Evolutionary conservation across 2,113 vertebrate genomes (phyloP).

Genomic region (Bufo gargarizans): DNA sequence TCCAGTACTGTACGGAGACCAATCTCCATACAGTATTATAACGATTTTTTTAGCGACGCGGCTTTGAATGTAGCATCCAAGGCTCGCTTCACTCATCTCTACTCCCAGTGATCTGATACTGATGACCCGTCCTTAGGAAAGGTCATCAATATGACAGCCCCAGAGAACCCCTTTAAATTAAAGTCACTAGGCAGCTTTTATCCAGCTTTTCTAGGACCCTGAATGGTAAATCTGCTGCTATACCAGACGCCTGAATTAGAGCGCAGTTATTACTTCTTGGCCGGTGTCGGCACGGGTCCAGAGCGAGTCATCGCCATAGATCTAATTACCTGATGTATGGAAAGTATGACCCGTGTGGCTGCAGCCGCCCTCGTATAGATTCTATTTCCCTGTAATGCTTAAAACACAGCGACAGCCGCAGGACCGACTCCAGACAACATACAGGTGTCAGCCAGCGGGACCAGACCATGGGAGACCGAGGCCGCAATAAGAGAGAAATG

Average conservation of each 20-base stretch:
- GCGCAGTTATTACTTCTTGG: not conserved
- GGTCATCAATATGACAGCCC: too few relatives aligned
- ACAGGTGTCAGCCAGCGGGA: not conserved
- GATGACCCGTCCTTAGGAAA: too few relatives aligned
- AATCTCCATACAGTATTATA: too few relatives aligned
- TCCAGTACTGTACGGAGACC: too few relatives aligned
- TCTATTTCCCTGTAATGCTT: not conserved
- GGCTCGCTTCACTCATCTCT: too few relatives aligned
- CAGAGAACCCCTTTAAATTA: too few relatives aligned
- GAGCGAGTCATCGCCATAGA: too few relatives aligned
- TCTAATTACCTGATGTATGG: not conserved
- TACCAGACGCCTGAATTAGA: not conserved
- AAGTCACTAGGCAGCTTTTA: not conserved
- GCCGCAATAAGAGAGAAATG: not conserved
- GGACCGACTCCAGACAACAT: not conserved
- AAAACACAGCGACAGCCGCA: not conserved
- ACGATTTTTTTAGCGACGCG: too few relatives aligned
- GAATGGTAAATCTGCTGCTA: not conserved
- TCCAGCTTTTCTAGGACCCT: not conserved
- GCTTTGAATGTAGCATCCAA: too few relatives aligned
- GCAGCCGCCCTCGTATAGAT: not conserved
- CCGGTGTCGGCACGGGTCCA: too few relatives aligned
- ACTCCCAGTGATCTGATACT: too few relatives aligned
- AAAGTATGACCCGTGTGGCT: not conserved
- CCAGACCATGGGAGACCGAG: not conserved